A percentile compares a stretch with the other conserved stretches of the same genome.
Evolutionary conservation across 2,888 invertebrate genomes (phyloP).

Genomic region (Spodoptera picta): DNA sequence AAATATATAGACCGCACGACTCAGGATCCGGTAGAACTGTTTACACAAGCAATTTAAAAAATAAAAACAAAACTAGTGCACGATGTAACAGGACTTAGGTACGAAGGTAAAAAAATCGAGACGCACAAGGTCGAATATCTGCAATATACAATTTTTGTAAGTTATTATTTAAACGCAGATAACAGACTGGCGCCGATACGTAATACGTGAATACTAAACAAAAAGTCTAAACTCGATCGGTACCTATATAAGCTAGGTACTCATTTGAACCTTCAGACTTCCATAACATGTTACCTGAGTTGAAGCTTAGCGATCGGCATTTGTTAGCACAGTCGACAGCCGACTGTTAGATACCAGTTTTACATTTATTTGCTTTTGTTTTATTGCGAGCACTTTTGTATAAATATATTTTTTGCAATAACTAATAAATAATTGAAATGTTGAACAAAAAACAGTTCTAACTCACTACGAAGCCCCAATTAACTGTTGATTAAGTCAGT

Average conservation of each 20-base stretch:
- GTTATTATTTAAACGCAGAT: conserved; percentile 45
- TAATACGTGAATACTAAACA: conserved; percentile 28
- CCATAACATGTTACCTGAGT: conserved; percentile 11
- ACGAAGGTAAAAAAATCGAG: conserved; percentile 47
- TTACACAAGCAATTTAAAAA: conserved; percentile 32
- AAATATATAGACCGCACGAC: conserved; percentile 10
- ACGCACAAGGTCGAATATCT: conserved; percentile 53
- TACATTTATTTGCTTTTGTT: conserved; percentile 24
- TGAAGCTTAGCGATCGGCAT: conserved; percentile 14
- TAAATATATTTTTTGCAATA: conserved; percentile 20
- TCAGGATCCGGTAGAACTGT: conserved; percentile 41
- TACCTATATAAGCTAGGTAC: neutral
- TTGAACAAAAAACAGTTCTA: conserved; percentile 28
- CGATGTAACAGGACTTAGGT: conserved; percentile 54
- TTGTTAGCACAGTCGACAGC: conserved; percentile 10
- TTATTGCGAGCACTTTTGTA: conserved; percentile 10
- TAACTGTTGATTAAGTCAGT: conserved; percentile 15
- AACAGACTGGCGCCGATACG: conserved; percentile 18
- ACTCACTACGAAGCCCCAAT: conserved; percentile 25
- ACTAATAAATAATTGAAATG: conserved; percentile 33
- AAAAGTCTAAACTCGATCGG: conserved; percentile 28
- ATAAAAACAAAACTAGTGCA: conserved; percentile 44
- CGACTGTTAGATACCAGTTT: conserved; percentile 9
- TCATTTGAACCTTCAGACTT: conserved; percentile 40
- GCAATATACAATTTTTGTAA: conserved; percentile 44